phyloP scores from a whole-genome alignment of 1,140 invertebrate genomes.

The Zaprionus ghesquierei region DNA sequence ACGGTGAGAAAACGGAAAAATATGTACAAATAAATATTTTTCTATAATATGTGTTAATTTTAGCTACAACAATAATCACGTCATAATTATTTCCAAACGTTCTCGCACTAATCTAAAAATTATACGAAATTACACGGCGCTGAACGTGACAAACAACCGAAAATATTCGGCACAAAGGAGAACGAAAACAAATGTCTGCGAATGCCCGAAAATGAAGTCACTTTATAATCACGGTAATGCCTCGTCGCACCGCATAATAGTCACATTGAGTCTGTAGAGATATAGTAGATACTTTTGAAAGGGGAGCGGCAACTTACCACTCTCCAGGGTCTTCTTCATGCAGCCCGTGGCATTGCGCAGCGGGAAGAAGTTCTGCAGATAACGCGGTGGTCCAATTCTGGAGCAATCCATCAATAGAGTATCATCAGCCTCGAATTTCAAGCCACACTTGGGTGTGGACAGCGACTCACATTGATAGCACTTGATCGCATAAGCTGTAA shows the following conservation, averaged over 20 bases:
- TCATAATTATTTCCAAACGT: constrained; percentile 49
- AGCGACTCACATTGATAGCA: constrained; percentile 75
- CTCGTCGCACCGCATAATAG: constrained; percentile 33
- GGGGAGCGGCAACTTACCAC: constrained; percentile 53
- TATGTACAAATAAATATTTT: background rate
- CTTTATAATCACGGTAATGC: constrained; percentile 48
- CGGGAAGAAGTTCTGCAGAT: constrained; percentile 60
- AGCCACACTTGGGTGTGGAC: constrained; percentile 66
- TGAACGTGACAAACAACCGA: constrained; percentile 14
- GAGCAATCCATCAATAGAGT: constrained; percentile 63
- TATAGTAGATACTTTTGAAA: too few relatives aligned
- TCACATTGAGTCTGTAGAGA: background rate
- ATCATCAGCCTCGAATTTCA: constrained; percentile 70
- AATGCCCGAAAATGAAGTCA: constrained; percentile 45
- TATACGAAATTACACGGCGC: constrained; percentile 52
- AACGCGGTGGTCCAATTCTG: constrained; percentile 58
- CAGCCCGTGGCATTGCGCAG: constrained; percentile 73
- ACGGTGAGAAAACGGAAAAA: background rate
- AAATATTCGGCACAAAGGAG: constrained; percentile 1
- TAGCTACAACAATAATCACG: constrained; percentile 25
- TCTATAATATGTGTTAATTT: background rate
- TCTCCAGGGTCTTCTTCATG: constrained; percentile 74
- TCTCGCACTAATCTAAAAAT: constrained; percentile 34
- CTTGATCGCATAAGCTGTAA: constrained; percentile 63
- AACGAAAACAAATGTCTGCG: background rate